phyloP scores from a whole-genome alignment of 1,140 invertebrate genomes.

The Whitmania pigra region DNA sequence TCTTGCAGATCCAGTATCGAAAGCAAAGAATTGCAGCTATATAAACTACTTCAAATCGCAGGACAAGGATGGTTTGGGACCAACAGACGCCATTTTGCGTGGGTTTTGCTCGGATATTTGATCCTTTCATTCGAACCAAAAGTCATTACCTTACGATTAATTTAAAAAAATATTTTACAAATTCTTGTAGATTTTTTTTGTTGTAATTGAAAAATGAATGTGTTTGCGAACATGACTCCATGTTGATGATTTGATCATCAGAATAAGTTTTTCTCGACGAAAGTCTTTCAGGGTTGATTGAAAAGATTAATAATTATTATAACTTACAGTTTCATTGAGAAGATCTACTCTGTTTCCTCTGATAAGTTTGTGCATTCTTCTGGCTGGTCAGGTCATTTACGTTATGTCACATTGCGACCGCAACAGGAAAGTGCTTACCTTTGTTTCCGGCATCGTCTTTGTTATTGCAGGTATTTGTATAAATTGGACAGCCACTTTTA shows the following conservation, averaged over 20 bases:
- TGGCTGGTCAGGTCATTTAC: conserved; percentile 25
- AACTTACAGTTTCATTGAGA: conserved; percentile 24
- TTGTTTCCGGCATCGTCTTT: conserved; percentile 26
- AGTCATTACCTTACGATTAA: no score
- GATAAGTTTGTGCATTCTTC: conserved; percentile 24
- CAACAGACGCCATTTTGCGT: conserved; percentile 18
- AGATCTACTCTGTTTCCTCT: conserved; percentile 26
- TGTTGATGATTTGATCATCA: no score
- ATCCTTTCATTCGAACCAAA: no score
- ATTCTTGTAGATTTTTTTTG: no score
- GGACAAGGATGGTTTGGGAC: conserved; percentile 18
- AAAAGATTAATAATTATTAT: no score
- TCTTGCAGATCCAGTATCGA: conserved; percentile 7
- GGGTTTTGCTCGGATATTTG: background rate
- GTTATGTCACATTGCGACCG: conserved; percentile 26
- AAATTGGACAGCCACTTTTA: no score
- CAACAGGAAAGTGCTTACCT: conserved; percentile 26
- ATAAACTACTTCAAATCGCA: conserved; percentile 21
- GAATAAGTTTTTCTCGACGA: no score
- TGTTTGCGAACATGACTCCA: no score
- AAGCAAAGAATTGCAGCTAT: conserved; percentile 20
- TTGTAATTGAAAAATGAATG: no score
- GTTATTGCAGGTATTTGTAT: conserved; percentile 25
- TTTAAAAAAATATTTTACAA: no score
- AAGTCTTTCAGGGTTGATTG: no score